Conservation (phyloP, 2,888 invertebrate species). For the Drosophila parthenogenetica region DNA sequence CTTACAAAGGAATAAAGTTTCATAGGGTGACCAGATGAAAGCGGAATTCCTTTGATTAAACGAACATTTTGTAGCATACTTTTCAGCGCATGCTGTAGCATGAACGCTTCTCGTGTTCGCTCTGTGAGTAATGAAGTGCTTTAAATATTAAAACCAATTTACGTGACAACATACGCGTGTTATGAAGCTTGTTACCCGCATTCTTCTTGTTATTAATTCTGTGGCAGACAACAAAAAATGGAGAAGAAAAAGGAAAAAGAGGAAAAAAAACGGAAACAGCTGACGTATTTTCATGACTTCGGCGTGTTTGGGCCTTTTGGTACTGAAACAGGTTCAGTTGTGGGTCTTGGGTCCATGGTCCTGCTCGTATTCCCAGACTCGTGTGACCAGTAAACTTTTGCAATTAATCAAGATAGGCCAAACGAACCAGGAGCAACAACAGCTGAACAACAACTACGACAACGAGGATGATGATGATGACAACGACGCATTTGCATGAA, state of each 20-base stretch:
- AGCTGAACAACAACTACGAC: conserved; percentile 33
- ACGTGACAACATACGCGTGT: conserved; percentile 78
- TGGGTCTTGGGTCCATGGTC: conserved; percentile 24
- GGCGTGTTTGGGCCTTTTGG: conserved; percentile 8
- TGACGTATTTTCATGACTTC: conserved; percentile 71
- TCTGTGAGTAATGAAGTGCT: conserved; percentile 71
- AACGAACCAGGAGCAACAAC: conserved; percentile 35
- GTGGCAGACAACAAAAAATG: conserved; percentile 11
- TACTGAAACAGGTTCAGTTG: conserved; percentile 15
- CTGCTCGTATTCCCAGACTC: conserved; percentile 44
- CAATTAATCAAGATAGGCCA: conserved; percentile 78
- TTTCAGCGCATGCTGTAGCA: conserved; percentile 29
- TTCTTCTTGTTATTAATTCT: conserved; percentile 53
- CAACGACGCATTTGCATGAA: conserved; percentile 69
- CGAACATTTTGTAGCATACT: conserved; percentile 33
- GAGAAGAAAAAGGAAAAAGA: neutral
- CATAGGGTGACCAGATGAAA: conserved; percentile 1
- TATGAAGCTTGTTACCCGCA: conserved; percentile 73
- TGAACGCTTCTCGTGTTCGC: neutral
- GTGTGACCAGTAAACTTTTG: conserved; percentile 71
- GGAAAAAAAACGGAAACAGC: conserved; percentile 56
- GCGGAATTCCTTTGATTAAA: conserved; percentile 41
- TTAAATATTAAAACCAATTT: conserved; percentile 80
- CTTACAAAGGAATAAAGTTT: conserved; percentile 33
- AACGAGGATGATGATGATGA: conserved; percentile 36